Percentiles rank a stretch among this genome's conserved stretches.
Conservation (phyloP, 2,113 vertebrate species). For the Salvator merianae region DNA sequence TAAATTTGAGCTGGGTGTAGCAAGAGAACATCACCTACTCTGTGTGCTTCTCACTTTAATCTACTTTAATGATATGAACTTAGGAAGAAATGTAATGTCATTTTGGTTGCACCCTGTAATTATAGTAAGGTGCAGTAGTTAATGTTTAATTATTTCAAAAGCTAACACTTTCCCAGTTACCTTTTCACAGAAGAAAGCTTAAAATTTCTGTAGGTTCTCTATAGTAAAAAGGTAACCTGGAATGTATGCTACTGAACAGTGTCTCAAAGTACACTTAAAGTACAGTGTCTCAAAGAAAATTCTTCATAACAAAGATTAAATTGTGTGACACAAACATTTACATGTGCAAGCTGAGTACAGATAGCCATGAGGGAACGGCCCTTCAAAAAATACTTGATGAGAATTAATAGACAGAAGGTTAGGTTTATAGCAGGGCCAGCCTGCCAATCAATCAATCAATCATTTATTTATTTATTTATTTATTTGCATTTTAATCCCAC, state of each 20-base stretch:
- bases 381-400: too few relatives aligned
- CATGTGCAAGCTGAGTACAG: too few relatives aligned
- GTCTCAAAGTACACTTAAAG: neutral
- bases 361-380: too few relatives aligned
- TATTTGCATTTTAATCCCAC: too few relatives aligned
- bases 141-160: constrained; percentile 3
- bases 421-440: too few relatives aligned
- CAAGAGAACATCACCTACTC: neutral
- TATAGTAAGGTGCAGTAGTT: constrained; percentile 1
- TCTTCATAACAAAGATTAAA: neutral
- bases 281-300: too few relatives aligned
- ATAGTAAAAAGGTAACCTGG: too few relatives aligned
- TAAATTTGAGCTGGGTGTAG: constrained; percentile 14
- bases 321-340: too few relatives aligned
- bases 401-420: too few relatives aligned
- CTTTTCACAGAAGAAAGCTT: neutral
- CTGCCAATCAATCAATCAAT: too few relatives aligned
- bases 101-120: constrained; percentile 10
- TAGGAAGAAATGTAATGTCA: constrained; percentile 1
- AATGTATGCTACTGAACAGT: neutral
- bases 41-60: neutral
- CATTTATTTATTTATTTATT: too few relatives aligned
- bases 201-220: too few relatives aligned
- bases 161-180: neutral
- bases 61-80: neutral